phyloP scores from a whole-genome alignment of 2,113 vertebrate species.

The Platysteira castanea region DNA sequence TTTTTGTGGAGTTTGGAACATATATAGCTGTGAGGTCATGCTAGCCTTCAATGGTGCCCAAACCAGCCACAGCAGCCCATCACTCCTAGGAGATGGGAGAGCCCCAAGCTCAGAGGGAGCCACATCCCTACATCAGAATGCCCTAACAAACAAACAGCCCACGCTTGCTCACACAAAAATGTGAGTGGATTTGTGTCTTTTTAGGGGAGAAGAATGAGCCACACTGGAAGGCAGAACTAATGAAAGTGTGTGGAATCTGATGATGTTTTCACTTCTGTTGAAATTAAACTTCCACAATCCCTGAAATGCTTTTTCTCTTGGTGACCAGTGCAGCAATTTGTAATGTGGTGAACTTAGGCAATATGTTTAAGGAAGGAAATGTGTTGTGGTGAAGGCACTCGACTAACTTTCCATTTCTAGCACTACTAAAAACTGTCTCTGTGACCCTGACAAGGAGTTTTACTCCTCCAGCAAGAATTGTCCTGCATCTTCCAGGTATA shows the following conservation, averaged over 20 bases:
- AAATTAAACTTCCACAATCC: background rate
- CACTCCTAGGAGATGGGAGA: background rate
- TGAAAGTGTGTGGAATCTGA: background rate
- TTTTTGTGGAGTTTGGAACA: background rate
- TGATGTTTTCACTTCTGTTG: background rate
- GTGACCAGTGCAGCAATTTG: background rate
- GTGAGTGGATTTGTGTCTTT: background rate
- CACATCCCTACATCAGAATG: background rate
- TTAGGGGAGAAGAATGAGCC: background rate
- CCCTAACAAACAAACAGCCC: background rate
- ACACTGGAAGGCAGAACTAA: background rate
- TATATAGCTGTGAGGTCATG: background rate
- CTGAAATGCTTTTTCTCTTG: background rate
- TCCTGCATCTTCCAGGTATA: background rate
- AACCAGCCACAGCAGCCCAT: background rate
- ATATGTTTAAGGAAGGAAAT: background rate
- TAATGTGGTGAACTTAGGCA: background rate
- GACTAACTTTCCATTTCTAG: background rate
- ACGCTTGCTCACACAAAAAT: background rate
- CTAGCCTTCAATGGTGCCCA: background rate
- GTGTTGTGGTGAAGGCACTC: background rate
- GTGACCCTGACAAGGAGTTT: background rate
- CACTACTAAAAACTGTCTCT: background rate
- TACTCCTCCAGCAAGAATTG: background rate
- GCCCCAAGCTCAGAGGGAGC: background rate